Percentiles rank a stretch among this genome's conserved stretches.
Conservation (phyloP, 2,113 vertebrate genomes). For the Osmerus eperlanus region DNA sequence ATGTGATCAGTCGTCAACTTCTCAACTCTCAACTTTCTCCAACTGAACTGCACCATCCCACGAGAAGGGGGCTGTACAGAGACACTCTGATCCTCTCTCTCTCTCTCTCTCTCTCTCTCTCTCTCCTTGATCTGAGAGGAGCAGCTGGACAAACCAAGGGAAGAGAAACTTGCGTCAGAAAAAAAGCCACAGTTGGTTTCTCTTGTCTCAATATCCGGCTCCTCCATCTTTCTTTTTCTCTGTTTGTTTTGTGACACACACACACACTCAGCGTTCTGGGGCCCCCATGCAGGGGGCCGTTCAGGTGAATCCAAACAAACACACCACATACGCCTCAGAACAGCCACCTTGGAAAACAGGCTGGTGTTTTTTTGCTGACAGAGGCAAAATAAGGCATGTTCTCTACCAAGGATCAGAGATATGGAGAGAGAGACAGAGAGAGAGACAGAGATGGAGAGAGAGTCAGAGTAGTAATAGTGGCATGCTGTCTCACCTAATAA, state of each 20-base stretch:
- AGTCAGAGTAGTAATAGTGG: neutral
- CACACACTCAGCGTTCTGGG: neutral
- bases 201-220: no score
- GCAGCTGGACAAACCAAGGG: no score
- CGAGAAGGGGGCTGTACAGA: neutral
- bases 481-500: no score
- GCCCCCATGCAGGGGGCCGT: slow-evolving; percentile 25
- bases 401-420: slow-evolving; percentile 11
- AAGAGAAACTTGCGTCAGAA: no score
- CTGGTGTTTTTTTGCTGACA: slow-evolving; percentile 20
- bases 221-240: no score
- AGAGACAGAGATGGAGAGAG: neutral
- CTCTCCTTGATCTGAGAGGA: no score
- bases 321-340: slow-evolving; percentile 14
- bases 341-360: slow-evolving; percentile 23
- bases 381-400: slow-evolving; percentile 25
- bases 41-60: neutral
- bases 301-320: slow-evolving; percentile 45
- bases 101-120: neutral
- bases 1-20: no score
- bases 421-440: neutral
- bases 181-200: no score
- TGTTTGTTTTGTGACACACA: neutral
- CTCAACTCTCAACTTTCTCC: no score
- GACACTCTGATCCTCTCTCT: neutral